A percentile compares a stretch with the other conserved stretches of the same genome.
Conservation (phyloP, 2,797 vertebrate species). For the Mormyrops attenuatus region DNA sequence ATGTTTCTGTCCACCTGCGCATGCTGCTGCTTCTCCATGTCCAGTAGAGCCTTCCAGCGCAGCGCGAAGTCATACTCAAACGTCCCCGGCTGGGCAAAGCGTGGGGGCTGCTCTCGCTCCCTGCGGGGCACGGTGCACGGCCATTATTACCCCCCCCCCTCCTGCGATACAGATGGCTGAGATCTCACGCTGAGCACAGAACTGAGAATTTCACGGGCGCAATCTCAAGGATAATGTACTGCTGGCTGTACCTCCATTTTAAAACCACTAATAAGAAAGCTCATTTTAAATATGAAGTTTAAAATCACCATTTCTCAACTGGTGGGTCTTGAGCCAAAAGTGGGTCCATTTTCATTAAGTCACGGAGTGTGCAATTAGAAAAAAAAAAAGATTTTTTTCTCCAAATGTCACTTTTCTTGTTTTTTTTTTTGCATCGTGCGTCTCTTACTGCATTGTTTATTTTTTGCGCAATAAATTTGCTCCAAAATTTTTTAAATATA, state of each 20-base stretch:
- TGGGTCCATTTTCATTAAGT: neutral
- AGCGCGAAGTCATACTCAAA: conserved; percentile 97
- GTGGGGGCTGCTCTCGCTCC: conserved; percentile 86
- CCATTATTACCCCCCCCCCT: too few relatives aligned
- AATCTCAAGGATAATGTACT: neutral
- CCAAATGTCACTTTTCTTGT: neutral
- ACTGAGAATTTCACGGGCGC: neutral
- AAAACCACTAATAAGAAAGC: neutral
- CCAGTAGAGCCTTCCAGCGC: conserved; percentile 97
- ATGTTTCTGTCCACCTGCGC: conserved; percentile 97
- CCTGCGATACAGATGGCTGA: neutral
- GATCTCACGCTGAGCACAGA: neutral
- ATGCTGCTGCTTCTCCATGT: conserved; percentile 98
- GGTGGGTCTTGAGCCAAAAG: neutral
- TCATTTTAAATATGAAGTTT: neutral
- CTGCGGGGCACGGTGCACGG: conserved; percentile 39
- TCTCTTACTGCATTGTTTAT: neutral
- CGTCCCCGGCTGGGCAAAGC: conserved; percentile 91
- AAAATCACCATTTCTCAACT: neutral
- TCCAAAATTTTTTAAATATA: neutral
- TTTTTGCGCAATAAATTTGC: neutral
- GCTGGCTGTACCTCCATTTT: neutral
- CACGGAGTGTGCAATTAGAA: neutral
- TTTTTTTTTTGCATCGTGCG: neutral
- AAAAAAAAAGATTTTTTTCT: neutral